These are phyloP conservation scores for Mionectes olivaceus DNA, from an alignment of 2,797 vertebrate genomes.

Conservation along the genomic window DNA sequence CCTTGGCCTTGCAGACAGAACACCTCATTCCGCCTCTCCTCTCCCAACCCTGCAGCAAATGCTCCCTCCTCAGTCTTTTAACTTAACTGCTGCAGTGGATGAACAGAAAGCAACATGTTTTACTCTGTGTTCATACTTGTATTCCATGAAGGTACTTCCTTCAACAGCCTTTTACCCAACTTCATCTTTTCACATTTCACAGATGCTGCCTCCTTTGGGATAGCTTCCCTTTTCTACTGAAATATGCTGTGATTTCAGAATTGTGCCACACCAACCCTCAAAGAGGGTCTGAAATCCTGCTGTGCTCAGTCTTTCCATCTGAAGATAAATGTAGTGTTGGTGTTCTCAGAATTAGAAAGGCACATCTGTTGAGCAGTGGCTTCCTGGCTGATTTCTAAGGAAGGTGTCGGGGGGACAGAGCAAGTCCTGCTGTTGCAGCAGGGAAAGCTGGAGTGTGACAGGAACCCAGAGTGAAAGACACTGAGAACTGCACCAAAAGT, in stretches of 20 bases:
- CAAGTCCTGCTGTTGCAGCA: neutral
- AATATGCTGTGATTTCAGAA: neutral
- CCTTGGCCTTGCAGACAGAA: conserved; percentile 16
- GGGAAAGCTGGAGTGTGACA: neutral
- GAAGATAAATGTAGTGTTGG: neutral
- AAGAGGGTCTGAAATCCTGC: neutral
- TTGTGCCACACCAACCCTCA: neutral
- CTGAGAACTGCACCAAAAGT: neutral
- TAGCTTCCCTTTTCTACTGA: neutral
- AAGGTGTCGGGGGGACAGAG: neutral
- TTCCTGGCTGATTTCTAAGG: neutral
- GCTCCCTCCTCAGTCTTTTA: neutral
- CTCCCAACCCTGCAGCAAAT: neutral
- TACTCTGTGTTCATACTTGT: neutral
- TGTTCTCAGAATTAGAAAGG: neutral
- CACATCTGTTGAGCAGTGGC: neutral
- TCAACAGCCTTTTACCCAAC: neutral
- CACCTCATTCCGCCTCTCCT: neutral
- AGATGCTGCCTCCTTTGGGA: neutral
- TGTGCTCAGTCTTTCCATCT: neutral
- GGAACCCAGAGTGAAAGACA: neutral
- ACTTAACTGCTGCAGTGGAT: neutral
- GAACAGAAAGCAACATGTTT: neutral
- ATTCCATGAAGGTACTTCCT: neutral
- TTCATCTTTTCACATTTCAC: neutral